Conservation (phyloP, 2,888 invertebrate genomes). For the Agrotis ipsilon region DNA sequence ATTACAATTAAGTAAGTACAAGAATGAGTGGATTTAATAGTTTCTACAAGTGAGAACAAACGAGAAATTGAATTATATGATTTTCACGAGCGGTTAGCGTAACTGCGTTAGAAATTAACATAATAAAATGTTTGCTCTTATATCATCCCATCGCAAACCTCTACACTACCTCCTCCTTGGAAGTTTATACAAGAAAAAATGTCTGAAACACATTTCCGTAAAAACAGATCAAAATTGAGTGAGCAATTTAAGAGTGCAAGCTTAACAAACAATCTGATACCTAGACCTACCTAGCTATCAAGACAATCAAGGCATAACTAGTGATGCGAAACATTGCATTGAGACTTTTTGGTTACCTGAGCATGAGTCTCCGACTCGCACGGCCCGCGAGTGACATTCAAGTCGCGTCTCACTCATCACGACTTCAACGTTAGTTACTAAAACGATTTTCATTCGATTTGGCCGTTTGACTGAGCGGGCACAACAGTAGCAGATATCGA, state of each 20-base stretch:
- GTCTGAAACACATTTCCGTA: no score
- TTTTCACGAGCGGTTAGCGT: neutral
- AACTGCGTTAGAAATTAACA: no score
- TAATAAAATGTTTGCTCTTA: no score
- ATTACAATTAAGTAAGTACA: no score
- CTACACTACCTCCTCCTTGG: no score
- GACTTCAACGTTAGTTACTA: slow-evolving; percentile 55
- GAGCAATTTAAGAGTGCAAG: no score
- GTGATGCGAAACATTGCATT: neutral
- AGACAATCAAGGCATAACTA: neutral
- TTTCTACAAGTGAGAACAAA: neutral
- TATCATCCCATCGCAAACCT: no score
- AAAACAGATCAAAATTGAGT: no score
- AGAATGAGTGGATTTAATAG: no score
- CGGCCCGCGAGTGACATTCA: neutral
- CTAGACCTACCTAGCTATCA: no score
- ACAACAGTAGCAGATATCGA: slow-evolving; percentile 86
- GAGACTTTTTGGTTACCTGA: neutral
- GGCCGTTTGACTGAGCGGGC: slow-evolving; percentile 80
- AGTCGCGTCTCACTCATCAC: slow-evolving; percentile 29
- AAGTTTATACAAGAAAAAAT: no score
- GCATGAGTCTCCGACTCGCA: neutral
- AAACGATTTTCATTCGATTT: slow-evolving; percentile 82
- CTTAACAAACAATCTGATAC: no score
- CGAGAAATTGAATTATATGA: neutral